These are phyloP conservation scores for Lipotes vexillifer DNA, from an alignment of 2,113 vertebrate species.

Conservation along the genomic window DNA sequence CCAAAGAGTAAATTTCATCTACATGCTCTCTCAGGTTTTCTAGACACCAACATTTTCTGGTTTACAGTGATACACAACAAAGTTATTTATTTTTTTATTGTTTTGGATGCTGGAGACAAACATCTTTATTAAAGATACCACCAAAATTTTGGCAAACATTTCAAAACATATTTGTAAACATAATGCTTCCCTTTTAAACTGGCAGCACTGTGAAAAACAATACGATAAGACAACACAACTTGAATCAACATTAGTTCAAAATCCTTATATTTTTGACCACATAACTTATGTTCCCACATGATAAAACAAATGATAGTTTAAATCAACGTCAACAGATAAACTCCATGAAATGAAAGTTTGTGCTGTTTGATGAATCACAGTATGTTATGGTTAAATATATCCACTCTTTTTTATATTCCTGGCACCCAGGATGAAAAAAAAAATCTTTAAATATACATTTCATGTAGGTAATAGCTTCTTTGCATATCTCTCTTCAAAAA, in stretches of 20 bases:
- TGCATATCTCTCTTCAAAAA: constrained; percentile 84
- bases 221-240: constrained; percentile 69
- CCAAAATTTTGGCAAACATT: constrained; percentile 81
- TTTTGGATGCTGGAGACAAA: constrained; percentile 76
- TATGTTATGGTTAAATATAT: constrained; percentile 82
- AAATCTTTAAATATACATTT: constrained; percentile 84
- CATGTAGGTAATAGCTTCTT: constrained; percentile 82
- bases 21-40: neutral
- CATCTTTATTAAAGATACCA: constrained; percentile 74
- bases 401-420: constrained; percentile 78
- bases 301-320: constrained; percentile 76
- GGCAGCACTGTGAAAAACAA: constrained; percentile 80
- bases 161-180: constrained; percentile 82
- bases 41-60: constrained; percentile 54
- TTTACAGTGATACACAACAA: constrained; percentile 64
- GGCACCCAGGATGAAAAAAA: constrained; percentile 75
- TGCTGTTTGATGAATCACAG: constrained; percentile 82
- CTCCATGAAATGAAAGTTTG: constrained; percentile 80
- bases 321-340: constrained; percentile 75
- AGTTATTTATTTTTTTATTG: constrained; percentile 36
- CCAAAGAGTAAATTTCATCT: neutral
- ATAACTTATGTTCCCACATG: constrained; percentile 77
- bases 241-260: constrained; percentile 74
- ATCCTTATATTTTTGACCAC: constrained; percentile 74
- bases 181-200: constrained; percentile 82